Percentiles rank a stretch among this genome's conserved stretches.
These are phyloP conservation scores for Meiosimyza platycephala DNA, from an alignment of 2,888 invertebrate species.

Conservation along the genomic window DNA sequence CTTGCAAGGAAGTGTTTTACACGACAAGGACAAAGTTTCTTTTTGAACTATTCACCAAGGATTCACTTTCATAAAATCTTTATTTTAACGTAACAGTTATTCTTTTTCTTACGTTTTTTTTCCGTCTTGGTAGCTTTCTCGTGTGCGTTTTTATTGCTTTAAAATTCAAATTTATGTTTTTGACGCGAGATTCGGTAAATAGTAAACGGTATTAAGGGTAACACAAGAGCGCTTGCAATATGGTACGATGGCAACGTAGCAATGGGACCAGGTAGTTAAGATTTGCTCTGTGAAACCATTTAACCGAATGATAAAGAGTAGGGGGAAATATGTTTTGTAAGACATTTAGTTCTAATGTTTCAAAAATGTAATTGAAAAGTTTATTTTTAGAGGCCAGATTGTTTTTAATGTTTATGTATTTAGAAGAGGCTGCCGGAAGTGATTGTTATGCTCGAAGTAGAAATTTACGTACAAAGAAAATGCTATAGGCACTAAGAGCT, in stretches of 20 bases:
- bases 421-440: background rate
- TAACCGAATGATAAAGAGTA: background rate
- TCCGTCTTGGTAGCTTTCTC: background rate
- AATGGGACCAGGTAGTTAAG: no score
- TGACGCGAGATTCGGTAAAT: background rate
- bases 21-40: constrained; percentile 12
- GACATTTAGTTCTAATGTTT: background rate
- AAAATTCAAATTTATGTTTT: constrained; percentile 16
- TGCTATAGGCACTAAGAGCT: no score
- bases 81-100: background rate
- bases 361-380: constrained; percentile 1
- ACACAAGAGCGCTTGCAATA: no score
- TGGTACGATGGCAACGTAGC: no score
- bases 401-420: constrained; percentile 10
- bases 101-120: no score
- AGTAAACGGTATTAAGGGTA: no score
- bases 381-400: background rate
- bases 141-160: constrained; percentile 13
- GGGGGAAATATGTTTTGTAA: no score
- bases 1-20: background rate
- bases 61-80: constrained; percentile 19
- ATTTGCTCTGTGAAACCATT: no score
- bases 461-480: no score
- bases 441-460: no score
- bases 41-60: constrained; percentile 10